Conservation (phyloP, 2,888 invertebrate genomes). For the Amaurobius ferox region DNA sequence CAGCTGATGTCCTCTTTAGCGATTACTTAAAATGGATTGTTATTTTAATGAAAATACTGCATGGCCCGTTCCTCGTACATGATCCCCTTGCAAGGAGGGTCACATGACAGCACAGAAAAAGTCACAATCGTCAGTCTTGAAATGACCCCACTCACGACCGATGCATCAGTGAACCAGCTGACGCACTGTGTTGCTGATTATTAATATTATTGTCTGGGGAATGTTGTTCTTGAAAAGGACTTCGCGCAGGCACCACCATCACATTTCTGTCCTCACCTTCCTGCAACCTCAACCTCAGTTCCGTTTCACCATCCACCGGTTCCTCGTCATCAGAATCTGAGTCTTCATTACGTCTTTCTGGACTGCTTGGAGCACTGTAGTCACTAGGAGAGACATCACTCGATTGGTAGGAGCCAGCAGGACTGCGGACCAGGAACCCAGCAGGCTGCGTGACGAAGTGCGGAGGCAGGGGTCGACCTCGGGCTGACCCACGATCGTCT, state of each 20-base stretch:
- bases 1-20: neutral
- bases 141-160: slow-evolving; percentile 28
- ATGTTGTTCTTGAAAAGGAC: slow-evolving; percentile 29
- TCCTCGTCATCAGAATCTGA: slow-evolving; percentile 49
- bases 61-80: neutral
- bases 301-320: slow-evolving; percentile 26
- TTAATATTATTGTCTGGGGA: slow-evolving; percentile 16
- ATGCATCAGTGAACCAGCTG: slow-evolving; percentile 30
- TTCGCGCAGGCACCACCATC: slow-evolving; percentile 57
- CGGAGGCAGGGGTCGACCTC: slow-evolving; percentile 2
- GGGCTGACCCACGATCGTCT: slow-evolving; percentile 26
- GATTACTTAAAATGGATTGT: neutral
- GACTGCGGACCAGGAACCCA: slow-evolving; percentile 56
- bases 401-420: slow-evolving; percentile 52
- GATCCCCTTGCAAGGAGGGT: neutral
- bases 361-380: slow-evolving; percentile 62
- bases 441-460: slow-evolving; percentile 61
- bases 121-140: neutral
- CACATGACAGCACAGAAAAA: no score
- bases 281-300: slow-evolving; percentile 57
- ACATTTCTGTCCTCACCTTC: slow-evolving; percentile 67
- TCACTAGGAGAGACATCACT: slow-evolving; percentile 63
- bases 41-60: neutral
- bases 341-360: slow-evolving; percentile 32
- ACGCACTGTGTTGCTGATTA: slow-evolving; percentile 20